Base-by-base conservation (phyloP, 2,113 vertebrate genomes). In the Cavia porcellus region DNA sequence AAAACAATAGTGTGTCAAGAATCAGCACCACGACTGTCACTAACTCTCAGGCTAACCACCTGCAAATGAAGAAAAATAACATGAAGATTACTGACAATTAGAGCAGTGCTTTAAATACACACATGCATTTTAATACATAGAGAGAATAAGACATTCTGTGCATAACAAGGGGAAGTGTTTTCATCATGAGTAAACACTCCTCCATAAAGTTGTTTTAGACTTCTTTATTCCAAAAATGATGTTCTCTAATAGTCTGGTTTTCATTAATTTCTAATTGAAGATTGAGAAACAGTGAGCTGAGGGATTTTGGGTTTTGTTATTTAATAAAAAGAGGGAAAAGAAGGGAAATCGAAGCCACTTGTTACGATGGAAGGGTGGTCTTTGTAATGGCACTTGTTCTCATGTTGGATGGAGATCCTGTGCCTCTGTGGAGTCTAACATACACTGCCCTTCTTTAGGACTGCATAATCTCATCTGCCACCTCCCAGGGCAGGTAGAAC, bases 21-120 rank as follows among this genome's bases (percentile, higher is more conserved):
- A 7, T 28, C n/a, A 62, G 93, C 61, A n/a, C 81, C 10, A 24
- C 68, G 47, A 55, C n/a, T 38, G 24, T 66, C 89, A 14, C 92
- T 95, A 89, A 6, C 70, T 95, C 35, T 85, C 30, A 62, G 68
- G 35, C 66, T 91, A 59, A 1, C 87, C 86, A 64, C 86, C 81
- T 96, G 83, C 72, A 95, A 87, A 75, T 90, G 89, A 97, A 77
- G 62, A 35, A 92, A 96, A 95, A 94, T 86, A 50, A 28, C 89
- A 89, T 80, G 79, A 75, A 68, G 86, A 92, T 83, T 57, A 52
- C 25, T 79, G 68, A 85, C 45, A 95, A 42, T 83, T 88, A 42
- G 75, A 95, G 15, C 55, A 97, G 77, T 74, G 0, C 24, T 68
- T 74, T 80, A 94, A 94, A 96, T 47, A 47, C 77, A 80, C 30